Base-by-base conservation (phyloP, 2,797 vertebrate species). In the Erithacus rubecula region DNA sequence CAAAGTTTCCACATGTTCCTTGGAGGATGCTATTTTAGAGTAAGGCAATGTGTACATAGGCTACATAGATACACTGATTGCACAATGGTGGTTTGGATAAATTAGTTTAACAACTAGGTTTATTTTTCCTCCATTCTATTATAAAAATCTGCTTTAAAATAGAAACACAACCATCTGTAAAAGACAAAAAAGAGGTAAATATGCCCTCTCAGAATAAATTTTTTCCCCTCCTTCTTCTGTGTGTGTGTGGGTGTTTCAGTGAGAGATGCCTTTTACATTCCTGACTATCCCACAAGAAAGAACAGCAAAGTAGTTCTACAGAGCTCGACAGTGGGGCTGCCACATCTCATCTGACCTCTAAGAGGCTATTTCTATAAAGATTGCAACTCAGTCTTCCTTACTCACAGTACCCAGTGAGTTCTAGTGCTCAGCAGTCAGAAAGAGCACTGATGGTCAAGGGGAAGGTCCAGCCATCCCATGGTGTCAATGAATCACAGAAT, bases 161-260 rank as follows among this genome's bases (percentile, higher is more conserved):
- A 55, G 60, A 82, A 58, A 5, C n/a, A 72, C 2, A 68, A 5
- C 2, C 13, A 21, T 24, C 17, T 82, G 22, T 17, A 77, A 80
- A 89, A 75, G 21, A 51, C 15, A 51, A 62, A 60, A 29, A 46
- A 39, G 20, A 27, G 3, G 2, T 49, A 78, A 64, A 15, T 0
- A 32, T 12, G 55, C 2, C 15, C 2, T 83, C 68, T 72, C 26
- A 68, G 12, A 77, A 81, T 11, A n/a, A 1, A 1, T 34, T 58
- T 63, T 21, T 24, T 6, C 10, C 15, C 30, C 19, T 49, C 5
- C 9, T 60, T 20, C 26, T 23, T 62, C 34, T 63, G 1, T 21
- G 1, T 59, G 12, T 4, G 1, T 11, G 5, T 14, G 13, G 2
- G 10, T 1, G 4, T 1, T 47, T 83, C 63, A 63, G 41, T 58